Evolutionary conservation across 2,797 vertebrate species (phyloP).

Genomic region (Amniataba percoides): DNA sequence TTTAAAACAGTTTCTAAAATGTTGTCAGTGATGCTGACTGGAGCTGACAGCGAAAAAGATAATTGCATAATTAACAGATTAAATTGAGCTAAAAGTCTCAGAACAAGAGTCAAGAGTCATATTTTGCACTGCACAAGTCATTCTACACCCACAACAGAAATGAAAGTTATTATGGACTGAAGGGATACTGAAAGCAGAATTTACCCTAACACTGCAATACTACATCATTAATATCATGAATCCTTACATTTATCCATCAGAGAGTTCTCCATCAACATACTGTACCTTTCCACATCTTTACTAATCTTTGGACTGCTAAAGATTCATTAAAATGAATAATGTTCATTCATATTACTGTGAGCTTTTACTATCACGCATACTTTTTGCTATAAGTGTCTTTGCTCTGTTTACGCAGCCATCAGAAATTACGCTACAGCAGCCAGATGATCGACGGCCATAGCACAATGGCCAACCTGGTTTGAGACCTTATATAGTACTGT

Average conservation of each 20-base stretch:
- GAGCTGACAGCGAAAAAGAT: slow-evolving; percentile 20
- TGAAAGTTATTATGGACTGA: not conserved
- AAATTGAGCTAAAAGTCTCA: not conserved
- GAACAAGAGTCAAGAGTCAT: not conserved
- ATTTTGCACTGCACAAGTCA: not conserved
- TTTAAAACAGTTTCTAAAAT: slow-evolving; percentile 13
- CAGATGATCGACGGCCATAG: no score
- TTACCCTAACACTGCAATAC: not conserved
- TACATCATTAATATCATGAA: not conserved
- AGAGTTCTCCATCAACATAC: not conserved
- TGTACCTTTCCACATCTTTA: not conserved
- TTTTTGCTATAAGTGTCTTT: not conserved
- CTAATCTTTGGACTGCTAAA: not conserved
- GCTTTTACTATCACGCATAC: not conserved
- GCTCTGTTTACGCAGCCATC: not conserved
- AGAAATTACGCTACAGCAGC: not conserved
- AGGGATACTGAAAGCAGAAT: not conserved
- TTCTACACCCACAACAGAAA: not conserved
- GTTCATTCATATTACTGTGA: not conserved
- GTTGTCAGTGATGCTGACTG: not conserved
- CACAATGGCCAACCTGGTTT: not conserved
- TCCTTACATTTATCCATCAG: not conserved
- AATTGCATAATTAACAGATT: not conserved
- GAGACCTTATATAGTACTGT: not conserved
- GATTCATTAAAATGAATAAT: not conserved